A percentile compares a stretch with the other conserved stretches of the same genome.
These are phyloP conservation scores for Lithophane semibrunnea DNA, from an alignment of 2,888 invertebrate genomes.

Conservation along the genomic window DNA sequence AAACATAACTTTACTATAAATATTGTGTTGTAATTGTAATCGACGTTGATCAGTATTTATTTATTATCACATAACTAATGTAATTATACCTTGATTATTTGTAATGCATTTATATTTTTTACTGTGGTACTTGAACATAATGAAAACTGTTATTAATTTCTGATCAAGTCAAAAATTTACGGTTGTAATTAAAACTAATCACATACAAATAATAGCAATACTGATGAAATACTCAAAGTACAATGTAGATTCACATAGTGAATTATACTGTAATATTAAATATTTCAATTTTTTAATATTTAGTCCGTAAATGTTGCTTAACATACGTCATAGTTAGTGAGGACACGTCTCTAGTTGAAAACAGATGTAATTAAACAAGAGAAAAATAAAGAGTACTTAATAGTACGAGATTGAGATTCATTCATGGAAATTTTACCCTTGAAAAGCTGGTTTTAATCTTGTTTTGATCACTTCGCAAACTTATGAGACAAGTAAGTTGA, in stretches of 20 bases:
- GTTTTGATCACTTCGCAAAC: neutral
- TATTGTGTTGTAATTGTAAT: neutral
- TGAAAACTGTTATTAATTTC: constrained; percentile 42
- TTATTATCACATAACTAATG: neutral
- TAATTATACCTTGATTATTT: constrained; percentile 1
- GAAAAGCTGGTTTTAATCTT: neutral
- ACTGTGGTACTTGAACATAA: neutral
- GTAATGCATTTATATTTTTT: neutral
- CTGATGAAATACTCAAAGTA: constrained; percentile 78
- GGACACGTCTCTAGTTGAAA: constrained; percentile 48
- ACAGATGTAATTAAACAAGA: neutral
- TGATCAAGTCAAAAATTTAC: constrained; percentile 54
- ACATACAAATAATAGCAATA: constrained; percentile 75
- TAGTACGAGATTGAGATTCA: neutral
- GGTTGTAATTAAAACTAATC: constrained; percentile 68
- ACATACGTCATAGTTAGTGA: constrained; percentile 48
- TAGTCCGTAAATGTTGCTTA: constrained; percentile 62
- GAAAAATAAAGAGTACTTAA: neutral
- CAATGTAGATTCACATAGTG: constrained; percentile 73
- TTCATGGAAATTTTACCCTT: neutral
- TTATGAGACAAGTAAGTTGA: neutral
- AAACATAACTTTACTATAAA: neutral
- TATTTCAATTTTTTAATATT: constrained; percentile 54
- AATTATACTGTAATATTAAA: constrained; percentile 59
- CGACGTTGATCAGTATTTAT: neutral